Base-by-base conservation (phyloP, 1,140 invertebrate species). In the Yoshiicerus persimilis region DNA sequence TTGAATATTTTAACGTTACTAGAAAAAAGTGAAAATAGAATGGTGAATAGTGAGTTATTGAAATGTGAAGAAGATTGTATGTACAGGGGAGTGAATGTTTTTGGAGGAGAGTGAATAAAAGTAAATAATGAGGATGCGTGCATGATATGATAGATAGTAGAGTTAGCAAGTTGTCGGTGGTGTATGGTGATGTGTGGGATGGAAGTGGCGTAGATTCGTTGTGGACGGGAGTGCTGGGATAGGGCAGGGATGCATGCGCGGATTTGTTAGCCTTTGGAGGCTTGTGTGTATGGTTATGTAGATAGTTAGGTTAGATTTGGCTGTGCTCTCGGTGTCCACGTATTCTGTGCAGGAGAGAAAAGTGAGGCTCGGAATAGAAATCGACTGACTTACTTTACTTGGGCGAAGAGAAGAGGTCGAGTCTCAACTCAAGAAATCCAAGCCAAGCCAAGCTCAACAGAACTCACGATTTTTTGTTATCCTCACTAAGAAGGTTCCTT, bases 201-300 rank as follows among this genome's bases (percentile, higher is more conserved):
- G 47, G 47, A n/a, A 56, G 47, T 16, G 47, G 47, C 47, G 16
- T 70, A 27, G 64, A 30, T 64, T 64, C 3, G 25, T 11, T 4
- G 62, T 16, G 13, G 41, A 20, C 47, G 13, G 75, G 20, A 23
- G 30, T 77, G 70, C 5, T 36, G 70, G 20, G 70, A 77, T 77
- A 77, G 70, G 56, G 70, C 70, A 77, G 70, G 70, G 75, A 80
- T 80, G 75, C 75, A 80, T 80, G 75, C 75, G 75, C 75, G 75
- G n/a, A 23, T 36, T 36, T 36, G 32, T 9, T 36, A 36, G 75
- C 34, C n/a, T n/a, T n/a, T n/a, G n/a, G n/a, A n/a, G n/a, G n/a
- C n/a, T n/a, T n/a, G 13, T 36, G 10, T 20, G 10, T 20, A 11
- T 4, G 8, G 62, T 2, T 10, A 66, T 10, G 62, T 66, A 30